phyloP scores from a whole-genome alignment of 2,888 invertebrate species.

The Cactoblastis cactorum region DNA sequence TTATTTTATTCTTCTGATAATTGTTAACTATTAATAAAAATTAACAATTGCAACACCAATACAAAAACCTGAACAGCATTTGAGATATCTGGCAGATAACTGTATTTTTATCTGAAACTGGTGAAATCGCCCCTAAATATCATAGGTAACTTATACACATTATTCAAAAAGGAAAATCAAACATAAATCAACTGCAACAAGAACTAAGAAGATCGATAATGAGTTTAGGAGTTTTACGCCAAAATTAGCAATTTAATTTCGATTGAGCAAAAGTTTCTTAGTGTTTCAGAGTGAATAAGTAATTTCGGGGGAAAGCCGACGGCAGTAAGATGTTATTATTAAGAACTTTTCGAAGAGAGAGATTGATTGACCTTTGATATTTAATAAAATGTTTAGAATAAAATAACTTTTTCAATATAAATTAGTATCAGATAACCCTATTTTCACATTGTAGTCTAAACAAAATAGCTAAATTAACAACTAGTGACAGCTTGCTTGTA shows the following conservation, averaged over 20 bases:
- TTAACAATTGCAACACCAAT: too few species aligned
- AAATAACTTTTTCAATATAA: slow-evolving; percentile 1
- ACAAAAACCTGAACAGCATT: too few species aligned
- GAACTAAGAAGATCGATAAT: slow-evolving; percentile 45
- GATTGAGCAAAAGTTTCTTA: slow-evolving; percentile 56
- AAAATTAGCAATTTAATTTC: slow-evolving; percentile 67
- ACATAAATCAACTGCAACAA: slow-evolving; percentile 4
- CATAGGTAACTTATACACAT: too few species aligned
- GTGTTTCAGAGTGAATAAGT: slow-evolving; percentile 47
- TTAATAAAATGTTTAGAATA: slow-evolving; percentile 13
- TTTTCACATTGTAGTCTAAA: neutral
- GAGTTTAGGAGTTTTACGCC: slow-evolving; percentile 51
- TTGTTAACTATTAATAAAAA: too few species aligned
- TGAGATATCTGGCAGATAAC: too few species aligned
- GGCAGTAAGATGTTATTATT: slow-evolving; percentile 40
- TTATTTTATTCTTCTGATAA: neutral
- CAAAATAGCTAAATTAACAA: too few species aligned
- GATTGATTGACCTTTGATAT: slow-evolving; percentile 46
- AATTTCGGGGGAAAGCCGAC: slow-evolving; percentile 47
- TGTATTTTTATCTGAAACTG: too few species aligned
- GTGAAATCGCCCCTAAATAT: too few species aligned
- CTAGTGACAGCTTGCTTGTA: too few species aligned
- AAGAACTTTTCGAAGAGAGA: slow-evolving; percentile 49
- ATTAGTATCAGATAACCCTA: neutral
- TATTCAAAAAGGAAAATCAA: neutral